Conservation (phyloP, 2,113 vertebrate genomes). For the Chaetura pelagica region DNA sequence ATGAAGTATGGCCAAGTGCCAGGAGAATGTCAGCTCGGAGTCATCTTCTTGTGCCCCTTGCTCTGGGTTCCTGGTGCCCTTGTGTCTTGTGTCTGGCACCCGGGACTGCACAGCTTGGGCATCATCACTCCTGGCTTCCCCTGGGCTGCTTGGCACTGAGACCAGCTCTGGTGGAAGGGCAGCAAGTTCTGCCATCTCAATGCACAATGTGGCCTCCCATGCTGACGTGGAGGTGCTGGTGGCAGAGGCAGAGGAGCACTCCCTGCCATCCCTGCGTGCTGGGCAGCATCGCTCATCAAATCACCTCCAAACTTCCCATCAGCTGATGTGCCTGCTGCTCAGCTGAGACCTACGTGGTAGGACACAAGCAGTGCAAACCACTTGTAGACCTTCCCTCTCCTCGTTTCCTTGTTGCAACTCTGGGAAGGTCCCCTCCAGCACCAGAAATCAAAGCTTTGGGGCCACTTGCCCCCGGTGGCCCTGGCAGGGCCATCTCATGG, state of each 20-base stretch:
- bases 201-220: background rate
- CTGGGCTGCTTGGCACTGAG: background rate
- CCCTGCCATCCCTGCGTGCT: background rate
- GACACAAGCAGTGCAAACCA: background rate
- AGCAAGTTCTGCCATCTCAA: background rate
- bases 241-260: background rate
- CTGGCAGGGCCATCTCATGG: fast-evolving
- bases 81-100: background rate
- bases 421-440: background rate
- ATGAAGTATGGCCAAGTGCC: background rate
- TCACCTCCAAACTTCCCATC: background rate
- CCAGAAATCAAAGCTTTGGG: background rate
- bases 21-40: fast-evolving
- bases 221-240: fast-evolving
- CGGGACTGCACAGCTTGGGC: background rate
- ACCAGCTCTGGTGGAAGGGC: background rate
- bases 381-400: background rate
- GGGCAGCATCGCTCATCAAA: background rate
- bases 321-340: background rate
- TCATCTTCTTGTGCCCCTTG: fast-evolving
- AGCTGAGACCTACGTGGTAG: fast-evolving
- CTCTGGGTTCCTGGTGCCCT: fast-evolving
- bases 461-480: background rate
- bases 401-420: background rate
- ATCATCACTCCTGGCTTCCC: background rate